Conservation (phyloP, 1,140 invertebrate species). For the Drosophila repletoides region DNA sequence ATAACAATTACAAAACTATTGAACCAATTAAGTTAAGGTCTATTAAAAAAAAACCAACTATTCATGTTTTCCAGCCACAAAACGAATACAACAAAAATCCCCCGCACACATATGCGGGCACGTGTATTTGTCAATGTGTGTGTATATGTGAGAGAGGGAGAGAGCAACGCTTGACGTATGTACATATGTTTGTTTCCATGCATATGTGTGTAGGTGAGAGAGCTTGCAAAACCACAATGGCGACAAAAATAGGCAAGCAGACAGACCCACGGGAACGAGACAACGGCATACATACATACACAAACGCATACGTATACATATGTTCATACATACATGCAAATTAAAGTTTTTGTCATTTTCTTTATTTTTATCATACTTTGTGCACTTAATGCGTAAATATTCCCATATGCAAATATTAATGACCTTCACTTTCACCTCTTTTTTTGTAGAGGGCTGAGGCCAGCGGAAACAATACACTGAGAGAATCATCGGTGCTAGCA, state of each 20-base stretch:
- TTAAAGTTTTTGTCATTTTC: conserved; percentile 51
- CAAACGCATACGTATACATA: neutral
- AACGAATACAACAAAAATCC: conserved; percentile 13
- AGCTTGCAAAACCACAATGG: conserved; percentile 57
- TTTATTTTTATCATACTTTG: conserved; percentile 26
- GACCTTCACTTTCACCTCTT: conserved; percentile 78
- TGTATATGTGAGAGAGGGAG: conserved; percentile 22
- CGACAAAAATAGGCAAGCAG: conserved; percentile 47
- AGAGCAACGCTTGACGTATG: conserved; percentile 24
- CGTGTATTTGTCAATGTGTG: neutral
- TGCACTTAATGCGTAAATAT: conserved; percentile 54
- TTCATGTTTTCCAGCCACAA: conserved; percentile 33
- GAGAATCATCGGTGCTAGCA: conserved; percentile 17
- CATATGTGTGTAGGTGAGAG: conserved; percentile 32
- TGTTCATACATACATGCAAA: conserved; percentile 2
- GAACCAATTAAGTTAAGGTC: conserved; percentile 71
- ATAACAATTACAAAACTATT: conserved; percentile 74
- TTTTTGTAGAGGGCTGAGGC: conserved; percentile 23
- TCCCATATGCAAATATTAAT: conserved; percentile 77
- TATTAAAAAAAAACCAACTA: conserved; percentile 42
- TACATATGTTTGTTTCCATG: neutral
- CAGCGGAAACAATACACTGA: conserved; percentile 13
- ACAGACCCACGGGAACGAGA: conserved; percentile 38
- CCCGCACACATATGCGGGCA: conserved; percentile 25
- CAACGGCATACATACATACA: conserved; percentile 3